Base-by-base conservation (phyloP, 2,797 vertebrate species). In the Molossus molossus region DNA sequence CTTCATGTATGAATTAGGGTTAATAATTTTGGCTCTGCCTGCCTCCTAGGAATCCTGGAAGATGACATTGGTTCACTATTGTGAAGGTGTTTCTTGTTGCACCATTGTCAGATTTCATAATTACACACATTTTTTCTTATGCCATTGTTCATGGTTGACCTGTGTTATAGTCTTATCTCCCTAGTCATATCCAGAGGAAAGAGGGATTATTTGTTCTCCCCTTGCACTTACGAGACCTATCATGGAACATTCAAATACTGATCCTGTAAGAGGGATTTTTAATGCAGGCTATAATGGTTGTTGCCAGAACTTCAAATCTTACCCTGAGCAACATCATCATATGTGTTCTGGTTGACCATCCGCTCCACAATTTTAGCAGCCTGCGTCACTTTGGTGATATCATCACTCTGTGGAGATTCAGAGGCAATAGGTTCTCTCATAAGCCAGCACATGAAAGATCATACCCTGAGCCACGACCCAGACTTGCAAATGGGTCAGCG, bases 251-350 rank as follows among this genome's bases (percentile, higher is more conserved):
- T 94, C 91, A 96, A 72, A 80, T n/a, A 90, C 33, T 20, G 37
- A 25, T 8, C 62, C 82, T 73, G 40, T n/a, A 48, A 58, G 53
- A 92, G 15, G 9, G 3, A 21, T 80, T 94, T 94, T 96, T 55
- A 82, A 77, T 83, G 82, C 27, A 70, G 57, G 79, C 48, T 84
- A 37, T 69, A 69, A 87, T 10, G 84, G 75, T 70, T 70, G 15
- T 76, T 92, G 2, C 21, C 6, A 40, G 33, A 9, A 40, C 27
- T 84, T 69, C 79, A 40, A 48, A 33, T 50, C 48, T 3, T 98
- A 99, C 99, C 99, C 98, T 99, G 99, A 94, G 99, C 98, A 90
- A 99, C 98, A 76, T 99, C 99, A 98, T 99, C 99, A 92, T 99
- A 99, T 0, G 96, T 98, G 97, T 99, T 99, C 98, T 99, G 99